These are phyloP conservation scores for Apodemus sylvaticus DNA, from an alignment of 2,113 vertebrate genomes.

Conservation along the genomic window DNA sequence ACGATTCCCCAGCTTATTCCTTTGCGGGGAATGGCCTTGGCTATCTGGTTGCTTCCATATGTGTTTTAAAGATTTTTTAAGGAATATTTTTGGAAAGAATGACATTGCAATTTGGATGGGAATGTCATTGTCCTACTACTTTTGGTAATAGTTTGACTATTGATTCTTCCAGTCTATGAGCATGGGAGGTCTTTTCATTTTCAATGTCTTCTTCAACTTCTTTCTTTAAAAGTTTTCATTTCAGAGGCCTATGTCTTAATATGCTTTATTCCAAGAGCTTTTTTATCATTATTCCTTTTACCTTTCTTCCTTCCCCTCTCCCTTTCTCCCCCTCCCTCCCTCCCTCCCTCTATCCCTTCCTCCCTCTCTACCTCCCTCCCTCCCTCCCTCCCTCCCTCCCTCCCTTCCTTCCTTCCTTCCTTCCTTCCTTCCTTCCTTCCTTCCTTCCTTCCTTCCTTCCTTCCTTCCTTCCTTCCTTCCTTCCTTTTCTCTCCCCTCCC, in stretches of 20 bases:
- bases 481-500: neutral
- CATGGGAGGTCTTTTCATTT: neutral
- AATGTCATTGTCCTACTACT: neutral
- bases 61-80: neutral
- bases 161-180: neutral
- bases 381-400: neutral
- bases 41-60: neutral
- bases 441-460: neutral
- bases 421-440: too few species aligned
- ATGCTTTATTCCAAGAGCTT: neutral
- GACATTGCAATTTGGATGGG: neutral
- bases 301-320: too few species aligned
- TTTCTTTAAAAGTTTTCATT: neutral
- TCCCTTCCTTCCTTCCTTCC: neutral
- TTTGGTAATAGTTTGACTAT: neutral
- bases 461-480: neutral
- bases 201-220: neutral
- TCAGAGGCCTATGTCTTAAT: neutral
- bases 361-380: neutral
- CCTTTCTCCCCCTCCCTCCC: neutral
- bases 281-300: neutral
- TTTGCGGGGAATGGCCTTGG: too few species aligned
- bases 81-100: neutral
- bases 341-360: accelerated
- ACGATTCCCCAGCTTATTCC: neutral